phyloP scores from a whole-genome alignment of 2,888 invertebrate genomes.

The Drosophila merina region DNA sequence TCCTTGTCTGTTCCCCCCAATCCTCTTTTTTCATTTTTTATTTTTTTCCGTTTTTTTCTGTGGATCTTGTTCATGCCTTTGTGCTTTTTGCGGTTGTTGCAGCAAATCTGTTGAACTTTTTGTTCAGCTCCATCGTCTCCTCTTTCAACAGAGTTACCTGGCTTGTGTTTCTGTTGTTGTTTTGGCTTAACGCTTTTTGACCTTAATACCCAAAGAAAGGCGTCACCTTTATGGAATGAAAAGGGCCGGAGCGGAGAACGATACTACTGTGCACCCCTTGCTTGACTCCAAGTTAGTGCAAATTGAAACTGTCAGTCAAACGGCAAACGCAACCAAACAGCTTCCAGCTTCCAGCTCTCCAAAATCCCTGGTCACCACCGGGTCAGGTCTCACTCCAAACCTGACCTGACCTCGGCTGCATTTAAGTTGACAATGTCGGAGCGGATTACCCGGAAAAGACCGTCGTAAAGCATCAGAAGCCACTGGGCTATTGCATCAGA shows the following conservation, averaged over 20 bases:
- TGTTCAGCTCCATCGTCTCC: constrained; percentile 55
- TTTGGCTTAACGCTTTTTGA: constrained; percentile 78
- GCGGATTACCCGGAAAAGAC: constrained; percentile 16
- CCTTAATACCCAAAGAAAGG: constrained; percentile 76
- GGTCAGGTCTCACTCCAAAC: constrained; percentile 36
- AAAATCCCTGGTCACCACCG: constrained; percentile 8
- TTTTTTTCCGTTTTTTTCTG: background rate
- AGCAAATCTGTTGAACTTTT: constrained; percentile 68
- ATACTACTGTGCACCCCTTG: constrained; percentile 17
- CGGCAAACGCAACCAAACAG: constrained; percentile 32
- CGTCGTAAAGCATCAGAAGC: background rate
- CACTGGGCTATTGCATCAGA: background rate
- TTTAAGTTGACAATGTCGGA: constrained; percentile 48
- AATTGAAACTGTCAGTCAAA: constrained; percentile 71
- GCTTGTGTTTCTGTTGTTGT: constrained; percentile 44
- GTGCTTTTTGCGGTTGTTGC: constrained; percentile 64
- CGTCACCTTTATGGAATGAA: constrained; percentile 60
- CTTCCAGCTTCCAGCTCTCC: background rate
- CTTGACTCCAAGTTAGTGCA: constrained; percentile 45
- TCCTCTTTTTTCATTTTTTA: background rate
- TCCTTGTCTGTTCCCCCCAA: background rate
- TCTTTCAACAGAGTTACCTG: constrained; percentile 31
- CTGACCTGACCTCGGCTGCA: constrained; percentile 29
- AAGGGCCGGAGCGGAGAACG: constrained; percentile 39
- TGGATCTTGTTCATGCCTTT: constrained; percentile 50